A percentile compares a stretch with the other conserved stretches of the same genome.
These are phyloP conservation scores for Globodera rostochiensis DNA, from an alignment of 1,140 invertebrate genomes.

Conservation along the genomic window DNA sequence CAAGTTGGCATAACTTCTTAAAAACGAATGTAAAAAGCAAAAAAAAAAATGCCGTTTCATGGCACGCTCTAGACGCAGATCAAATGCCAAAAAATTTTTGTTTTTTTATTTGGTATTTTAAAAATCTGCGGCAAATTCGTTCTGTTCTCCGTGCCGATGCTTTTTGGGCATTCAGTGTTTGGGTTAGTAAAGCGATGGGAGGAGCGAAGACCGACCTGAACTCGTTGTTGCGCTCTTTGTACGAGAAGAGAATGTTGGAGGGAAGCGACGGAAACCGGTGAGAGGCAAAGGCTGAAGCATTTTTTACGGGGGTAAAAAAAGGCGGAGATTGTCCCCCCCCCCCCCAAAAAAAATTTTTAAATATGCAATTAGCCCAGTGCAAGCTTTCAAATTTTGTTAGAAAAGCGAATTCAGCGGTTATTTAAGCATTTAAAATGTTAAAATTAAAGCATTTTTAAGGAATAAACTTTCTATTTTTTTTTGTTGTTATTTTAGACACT, in stretches of 20 bases:
- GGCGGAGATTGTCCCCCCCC: too few species aligned
- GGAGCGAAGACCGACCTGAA: conserved; percentile 20
- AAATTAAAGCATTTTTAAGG: background rate
- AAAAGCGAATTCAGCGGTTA: background rate
- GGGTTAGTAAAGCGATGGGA: background rate
- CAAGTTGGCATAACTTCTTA: conserved; percentile 22
- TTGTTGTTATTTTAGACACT: too few species aligned
- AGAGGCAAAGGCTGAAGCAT: background rate
- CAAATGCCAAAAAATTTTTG: too few species aligned
- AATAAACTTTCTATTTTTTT: too few species aligned
- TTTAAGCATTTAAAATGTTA: background rate
- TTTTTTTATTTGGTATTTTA: too few species aligned
- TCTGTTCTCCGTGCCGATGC: too few species aligned
- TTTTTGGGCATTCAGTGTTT: background rate
- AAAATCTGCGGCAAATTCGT: background rate
- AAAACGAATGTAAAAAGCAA: conserved; percentile 4
- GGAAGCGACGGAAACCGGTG: background rate
- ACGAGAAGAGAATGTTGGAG: conserved; percentile 59
- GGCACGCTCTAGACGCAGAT: too few species aligned
- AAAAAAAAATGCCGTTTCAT: background rate
- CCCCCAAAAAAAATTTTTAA: too few species aligned
- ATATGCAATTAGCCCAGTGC: too few species aligned
- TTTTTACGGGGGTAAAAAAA: background rate
- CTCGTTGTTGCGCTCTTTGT: conserved; percentile 58
- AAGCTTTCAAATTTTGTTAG: too few species aligned